Percentiles rank a stretch among this genome's conserved stretches.
phyloP scores from a whole-genome alignment of 2,113 vertebrate species.

The Colistium nudipinnis region DNA sequence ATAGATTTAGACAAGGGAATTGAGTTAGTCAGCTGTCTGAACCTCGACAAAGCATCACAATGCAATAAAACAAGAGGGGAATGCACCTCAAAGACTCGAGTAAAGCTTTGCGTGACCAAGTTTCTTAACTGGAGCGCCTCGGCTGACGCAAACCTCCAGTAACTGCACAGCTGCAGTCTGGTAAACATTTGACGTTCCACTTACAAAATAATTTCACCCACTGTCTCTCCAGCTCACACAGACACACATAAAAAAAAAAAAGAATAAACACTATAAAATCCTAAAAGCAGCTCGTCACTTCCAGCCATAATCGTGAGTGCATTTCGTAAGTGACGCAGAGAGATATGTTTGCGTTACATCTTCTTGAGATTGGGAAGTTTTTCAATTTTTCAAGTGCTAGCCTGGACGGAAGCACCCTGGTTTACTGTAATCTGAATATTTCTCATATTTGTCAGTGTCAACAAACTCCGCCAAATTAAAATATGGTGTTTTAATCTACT shows the following conservation, averaged over 20 bases:
- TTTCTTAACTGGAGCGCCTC: slow-evolving; percentile 34
- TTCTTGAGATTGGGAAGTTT: slow-evolving; percentile 41
- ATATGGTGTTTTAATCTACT: too few relatives aligned
- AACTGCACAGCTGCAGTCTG: slow-evolving; percentile 67
- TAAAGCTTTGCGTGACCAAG: background rate
- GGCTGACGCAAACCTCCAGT: slow-evolving; percentile 14
- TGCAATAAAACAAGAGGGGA: background rate
- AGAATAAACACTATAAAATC: slow-evolving; percentile 60
- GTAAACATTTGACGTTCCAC: slow-evolving; percentile 62
- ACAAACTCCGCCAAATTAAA: too few relatives aligned
- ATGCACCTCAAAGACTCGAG: background rate
- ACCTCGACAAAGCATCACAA: background rate
- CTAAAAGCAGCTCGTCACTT: slow-evolving; percentile 3
- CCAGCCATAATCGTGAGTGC: slow-evolving; percentile 2
- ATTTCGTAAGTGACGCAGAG: slow-evolving; percentile 46
- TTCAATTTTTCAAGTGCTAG: slow-evolving; percentile 27
- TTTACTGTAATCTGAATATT: slow-evolving; percentile 1
- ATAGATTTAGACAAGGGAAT: too few relatives aligned
- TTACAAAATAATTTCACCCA: slow-evolving; percentile 50
- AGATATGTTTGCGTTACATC: slow-evolving; percentile 8
- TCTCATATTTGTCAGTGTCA: background rate
- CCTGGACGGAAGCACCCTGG: background rate
- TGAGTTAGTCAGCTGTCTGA: background rate
- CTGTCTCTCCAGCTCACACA: slow-evolving; percentile 22
- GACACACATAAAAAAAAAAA: slow-evolving; percentile 28